These are phyloP conservation scores for Crenuchus spilurus DNA, from an alignment of 2,797 vertebrate genomes.

Conservation along the genomic window DNA sequence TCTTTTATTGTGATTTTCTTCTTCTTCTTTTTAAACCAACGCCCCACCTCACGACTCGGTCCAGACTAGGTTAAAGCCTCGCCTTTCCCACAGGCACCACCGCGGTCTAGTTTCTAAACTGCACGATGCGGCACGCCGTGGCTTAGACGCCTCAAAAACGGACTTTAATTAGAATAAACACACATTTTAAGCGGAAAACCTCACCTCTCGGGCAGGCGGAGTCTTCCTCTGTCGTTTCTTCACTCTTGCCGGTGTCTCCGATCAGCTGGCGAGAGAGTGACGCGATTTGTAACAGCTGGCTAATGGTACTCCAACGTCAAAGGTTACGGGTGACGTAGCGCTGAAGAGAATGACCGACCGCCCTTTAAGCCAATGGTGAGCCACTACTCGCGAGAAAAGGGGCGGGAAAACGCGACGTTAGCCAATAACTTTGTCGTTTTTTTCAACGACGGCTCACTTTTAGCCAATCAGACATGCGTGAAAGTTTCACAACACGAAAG, in stretches of 20 bases:
- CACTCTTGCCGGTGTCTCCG: constrained; percentile 69
- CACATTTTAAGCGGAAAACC: background rate
- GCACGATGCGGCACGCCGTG: background rate
- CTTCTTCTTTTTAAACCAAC: constrained; percentile 28
- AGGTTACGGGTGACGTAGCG: constrained; percentile 63
- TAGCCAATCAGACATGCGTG: constrained; percentile 42
- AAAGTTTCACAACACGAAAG: constrained; percentile 48
- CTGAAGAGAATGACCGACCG: constrained; percentile 19
- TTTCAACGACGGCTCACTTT: constrained; percentile 20
- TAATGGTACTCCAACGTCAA: constrained; percentile 71
- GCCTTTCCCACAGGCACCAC: constrained; percentile 37
- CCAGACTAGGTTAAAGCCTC: constrained; percentile 31
- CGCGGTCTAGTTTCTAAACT: background rate
- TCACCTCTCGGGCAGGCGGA: constrained; percentile 19
- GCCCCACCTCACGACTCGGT: constrained; percentile 46
- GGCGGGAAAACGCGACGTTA: constrained; percentile 1
- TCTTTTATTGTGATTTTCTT: too few relatives aligned
- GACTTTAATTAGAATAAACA: background rate
- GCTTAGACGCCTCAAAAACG: background rate
- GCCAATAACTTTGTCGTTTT: constrained; percentile 7
- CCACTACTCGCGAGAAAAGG: background rate
- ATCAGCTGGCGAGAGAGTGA: constrained; percentile 93
- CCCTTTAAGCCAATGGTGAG: constrained; percentile 15
- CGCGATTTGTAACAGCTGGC: constrained; percentile 71
- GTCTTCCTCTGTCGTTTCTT: constrained; percentile 9